Percentiles rank a stretch among this genome's conserved stretches.
These are phyloP conservation scores for Enteromius afrohamiltoni DNA, from an alignment of 2,797 vertebrate species.

Conservation along the genomic window DNA sequence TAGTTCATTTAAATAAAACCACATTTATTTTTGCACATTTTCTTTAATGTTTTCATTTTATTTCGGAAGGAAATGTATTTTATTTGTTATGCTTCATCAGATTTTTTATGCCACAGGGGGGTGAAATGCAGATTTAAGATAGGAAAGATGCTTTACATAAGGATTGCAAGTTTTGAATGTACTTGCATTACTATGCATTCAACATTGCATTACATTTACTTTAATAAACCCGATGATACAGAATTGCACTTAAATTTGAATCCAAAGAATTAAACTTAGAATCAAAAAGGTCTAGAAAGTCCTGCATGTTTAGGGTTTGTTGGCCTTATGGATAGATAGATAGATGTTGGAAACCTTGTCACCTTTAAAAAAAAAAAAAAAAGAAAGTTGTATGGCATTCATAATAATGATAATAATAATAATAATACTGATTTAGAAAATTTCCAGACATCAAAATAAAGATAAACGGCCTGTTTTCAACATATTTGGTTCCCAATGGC, in stretches of 20 bases:
- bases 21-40: neutral
- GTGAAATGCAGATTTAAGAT: neutral
- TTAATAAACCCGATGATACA: neutral
- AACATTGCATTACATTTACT: neutral
- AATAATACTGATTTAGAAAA: neutral
- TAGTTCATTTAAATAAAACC: neutral
- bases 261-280: neutral
- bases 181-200: neutral
- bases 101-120: neutral
- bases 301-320: neutral
- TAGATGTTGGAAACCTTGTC: neutral
- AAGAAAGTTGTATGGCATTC: neutral
- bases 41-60: neutral
- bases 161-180: neutral
- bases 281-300: neutral
- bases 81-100: neutral
- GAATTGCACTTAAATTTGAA: neutral
- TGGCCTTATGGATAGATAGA: neutral
- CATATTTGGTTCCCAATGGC: neutral
- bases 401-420: neutral
- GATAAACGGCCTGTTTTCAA: neutral
- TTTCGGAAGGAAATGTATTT: neutral
- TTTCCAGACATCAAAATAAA: neutral
- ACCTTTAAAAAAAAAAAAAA: neutral
- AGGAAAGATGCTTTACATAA: neutral